Evolutionary conservation across 2,888 invertebrate species (phyloP), one percentile per base, ranked within the genome.

Genomic region (Gerris lacustris): DNA sequence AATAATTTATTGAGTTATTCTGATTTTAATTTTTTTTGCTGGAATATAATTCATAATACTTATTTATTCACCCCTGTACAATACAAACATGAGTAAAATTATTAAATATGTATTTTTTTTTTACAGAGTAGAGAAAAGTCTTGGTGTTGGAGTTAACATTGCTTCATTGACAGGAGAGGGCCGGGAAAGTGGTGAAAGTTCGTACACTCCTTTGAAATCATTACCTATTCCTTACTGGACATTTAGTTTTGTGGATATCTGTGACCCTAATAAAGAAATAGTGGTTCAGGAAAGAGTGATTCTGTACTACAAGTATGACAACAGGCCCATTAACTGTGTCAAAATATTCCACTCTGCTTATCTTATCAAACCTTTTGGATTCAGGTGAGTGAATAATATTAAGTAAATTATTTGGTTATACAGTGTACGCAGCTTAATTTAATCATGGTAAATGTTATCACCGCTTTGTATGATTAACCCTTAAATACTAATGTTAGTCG

Each of bases 261-360:
- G 99, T 80, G 95, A 96, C 79, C 91, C 96, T 1, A 89, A 90
- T 70, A 99, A 99, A 82, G 91, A 92, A 79, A 87, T 99, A 17
- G 85, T 86, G 2, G 87, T 99, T 2, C 92, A 94, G 79, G 95
- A 97, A 79, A 84, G 97, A 67, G 87, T 97, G 6, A 81, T 98
- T 0, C 79, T 99, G 31, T 99, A 96, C 79, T 97, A 96, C 81
- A 98, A 97, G 80, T 99, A 99, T 78, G 95, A 96, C 78, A 96
- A 96, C 76, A 88, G 90, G 79, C 94, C 96, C 0, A 92, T 96
- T 0, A 98, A 97, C 79, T 99, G 98, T 79, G 92, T 98, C 0
- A 99, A 99, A 81, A 94, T 97, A 76, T 96, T 99, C 79, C 89
- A 90, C 71, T 92, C 94, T 73, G 87, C 88, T 72, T 91, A 88